These are phyloP conservation scores for Heliconius himera DNA, from an alignment of 1,140 invertebrate species.

Conservation along the genomic window DNA sequence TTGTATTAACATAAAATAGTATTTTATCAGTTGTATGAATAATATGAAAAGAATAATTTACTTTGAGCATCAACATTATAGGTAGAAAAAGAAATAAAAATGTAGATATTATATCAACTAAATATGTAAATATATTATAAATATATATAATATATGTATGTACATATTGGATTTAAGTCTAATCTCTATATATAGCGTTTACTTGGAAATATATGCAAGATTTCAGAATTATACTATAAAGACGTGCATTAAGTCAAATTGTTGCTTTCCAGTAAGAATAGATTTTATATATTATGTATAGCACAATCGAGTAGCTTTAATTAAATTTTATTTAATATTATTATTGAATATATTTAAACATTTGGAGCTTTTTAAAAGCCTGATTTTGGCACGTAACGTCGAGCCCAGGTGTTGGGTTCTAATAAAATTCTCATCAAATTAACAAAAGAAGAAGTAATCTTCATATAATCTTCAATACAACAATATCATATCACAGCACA, in stretches of 20 bases:
- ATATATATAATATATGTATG: not conserved
- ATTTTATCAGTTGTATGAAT: too few relatives aligned
- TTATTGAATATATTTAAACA: not conserved
- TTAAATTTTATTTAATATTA: not conserved
- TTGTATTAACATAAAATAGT: not conserved
- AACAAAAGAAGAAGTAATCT: slow-evolving; percentile 39
- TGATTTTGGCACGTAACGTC: not conserved
- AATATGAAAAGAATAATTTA: not conserved
- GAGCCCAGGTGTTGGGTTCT: not conserved
- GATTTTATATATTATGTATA: not conserved
- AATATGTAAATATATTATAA: not conserved
- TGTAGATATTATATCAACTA: not conserved
- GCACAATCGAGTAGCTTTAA: not conserved
- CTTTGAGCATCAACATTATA: not conserved
- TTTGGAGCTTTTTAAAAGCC: not conserved
- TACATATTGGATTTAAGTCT: not conserved
- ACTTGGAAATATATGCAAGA: not conserved
- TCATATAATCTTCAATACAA: slow-evolving; percentile 60
- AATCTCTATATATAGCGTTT: not conserved
- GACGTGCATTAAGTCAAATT: not conserved
- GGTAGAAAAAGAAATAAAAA: not conserved
- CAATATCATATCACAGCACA: slow-evolving; percentile 71
- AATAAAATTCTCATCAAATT: slow-evolving; percentile 31
- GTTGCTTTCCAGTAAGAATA: not conserved
- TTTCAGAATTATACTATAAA: not conserved